phyloP scores from a whole-genome alignment of 2,797 vertebrate species.

The Neosilurus hyrtlii region DNA sequence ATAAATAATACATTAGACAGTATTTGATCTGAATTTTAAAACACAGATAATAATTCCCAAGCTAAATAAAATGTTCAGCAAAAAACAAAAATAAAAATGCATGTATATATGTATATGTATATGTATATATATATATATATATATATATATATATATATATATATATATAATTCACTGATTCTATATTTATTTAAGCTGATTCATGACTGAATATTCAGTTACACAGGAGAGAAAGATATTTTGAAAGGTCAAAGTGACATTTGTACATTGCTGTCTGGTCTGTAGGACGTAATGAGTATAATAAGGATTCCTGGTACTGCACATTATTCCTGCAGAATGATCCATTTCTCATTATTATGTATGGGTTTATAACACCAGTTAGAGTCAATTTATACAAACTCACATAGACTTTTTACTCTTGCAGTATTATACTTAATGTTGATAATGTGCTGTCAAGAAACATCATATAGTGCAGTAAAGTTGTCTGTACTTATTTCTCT shows the following conservation, averaged over 20 bases:
- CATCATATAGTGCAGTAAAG: background rate
- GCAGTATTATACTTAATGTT: background rate
- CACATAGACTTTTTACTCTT: background rate
- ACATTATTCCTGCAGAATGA: background rate
- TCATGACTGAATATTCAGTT: background rate
- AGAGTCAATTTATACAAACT: background rate
- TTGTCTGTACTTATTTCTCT: background rate
- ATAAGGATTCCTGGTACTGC: background rate
- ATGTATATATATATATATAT: too few species aligned
- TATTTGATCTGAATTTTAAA: too few species aligned
- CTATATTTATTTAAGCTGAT: background rate
- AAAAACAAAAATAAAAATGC: background rate
- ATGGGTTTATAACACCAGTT: background rate
- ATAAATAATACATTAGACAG: background rate
- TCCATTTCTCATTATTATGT: background rate
- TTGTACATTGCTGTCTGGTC: slow-evolving; percentile 17
- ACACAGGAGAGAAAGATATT: slow-evolving; percentile 3
- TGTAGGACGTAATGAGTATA: background rate
- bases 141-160: too few species aligned
- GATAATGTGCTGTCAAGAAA: background rate
- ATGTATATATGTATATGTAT: too few species aligned
- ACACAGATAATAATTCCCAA: background rate
- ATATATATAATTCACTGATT: background rate
- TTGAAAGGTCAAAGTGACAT: slow-evolving; percentile 31
- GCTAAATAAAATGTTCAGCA: background rate